Evolutionary conservation across 2,888 invertebrate genomes (phyloP).

Genomic region (Cephus pygmeus): DNA sequence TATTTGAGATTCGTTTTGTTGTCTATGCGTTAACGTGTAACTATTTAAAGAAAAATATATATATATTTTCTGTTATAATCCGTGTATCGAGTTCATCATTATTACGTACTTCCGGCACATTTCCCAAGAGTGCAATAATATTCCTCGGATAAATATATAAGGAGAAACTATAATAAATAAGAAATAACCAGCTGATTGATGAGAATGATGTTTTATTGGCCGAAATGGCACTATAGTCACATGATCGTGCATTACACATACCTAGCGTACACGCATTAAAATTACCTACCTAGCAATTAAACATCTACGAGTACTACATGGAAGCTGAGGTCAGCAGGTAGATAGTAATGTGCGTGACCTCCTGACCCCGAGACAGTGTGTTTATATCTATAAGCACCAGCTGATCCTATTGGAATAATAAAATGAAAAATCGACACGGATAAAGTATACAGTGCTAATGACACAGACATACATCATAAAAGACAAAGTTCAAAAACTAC

Average conservation of each 20-base stretch:
- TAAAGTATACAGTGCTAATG: neutral
- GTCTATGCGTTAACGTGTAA: neutral
- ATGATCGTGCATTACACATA: conserved; percentile 31
- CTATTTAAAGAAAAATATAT: neutral
- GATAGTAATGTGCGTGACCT: conserved; percentile 3
- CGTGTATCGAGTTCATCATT: neutral
- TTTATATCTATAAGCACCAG: conserved; percentile 2
- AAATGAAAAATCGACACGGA: neutral
- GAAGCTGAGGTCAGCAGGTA: conserved; percentile 31
- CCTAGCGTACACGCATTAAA: conserved; percentile 37
- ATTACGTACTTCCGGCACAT: neutral
- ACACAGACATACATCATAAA: neutral
- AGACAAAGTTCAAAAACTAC: neutral
- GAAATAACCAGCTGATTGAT: conserved; percentile 16
- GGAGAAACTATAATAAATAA: neutral
- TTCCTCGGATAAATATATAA: neutral
- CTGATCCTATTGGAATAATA: neutral
- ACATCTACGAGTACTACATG: conserved; percentile 28
- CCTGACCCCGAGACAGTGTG: conserved; percentile 1
- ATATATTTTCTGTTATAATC: neutral
- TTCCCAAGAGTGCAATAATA: neutral
- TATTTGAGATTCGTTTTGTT: neutral
- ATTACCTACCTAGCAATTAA: conserved; percentile 31
- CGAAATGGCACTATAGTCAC: conserved; percentile 33
- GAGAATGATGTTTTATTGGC: conserved; percentile 34